Conservation (phyloP, 2,113 vertebrate genomes). For the Sinocyclocheilus maitianheensis region DNA sequence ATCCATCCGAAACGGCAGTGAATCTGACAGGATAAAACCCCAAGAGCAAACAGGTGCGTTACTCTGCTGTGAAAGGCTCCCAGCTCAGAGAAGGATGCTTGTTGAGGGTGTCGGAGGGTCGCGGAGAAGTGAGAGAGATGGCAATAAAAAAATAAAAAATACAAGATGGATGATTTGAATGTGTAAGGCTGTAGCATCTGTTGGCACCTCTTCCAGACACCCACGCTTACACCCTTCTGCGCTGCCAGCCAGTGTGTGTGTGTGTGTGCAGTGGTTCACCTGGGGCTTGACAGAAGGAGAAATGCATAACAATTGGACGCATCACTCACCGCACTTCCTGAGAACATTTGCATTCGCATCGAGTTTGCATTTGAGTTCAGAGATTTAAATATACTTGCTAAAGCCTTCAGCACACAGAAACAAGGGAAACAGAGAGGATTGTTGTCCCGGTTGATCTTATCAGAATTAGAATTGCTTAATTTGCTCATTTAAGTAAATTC, state of each 20-base stretch:
- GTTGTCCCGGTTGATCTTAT: background rate
- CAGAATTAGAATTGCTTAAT: background rate
- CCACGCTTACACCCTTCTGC: conserved; percentile 51
- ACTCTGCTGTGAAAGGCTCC: conserved; percentile 53
- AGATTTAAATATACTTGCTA: conserved; percentile 19
- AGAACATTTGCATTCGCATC: conserved; percentile 35
- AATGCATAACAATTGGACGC: conserved; percentile 27
- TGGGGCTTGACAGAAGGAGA: conserved; percentile 27
- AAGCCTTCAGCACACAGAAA: background rate
- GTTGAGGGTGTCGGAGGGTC: conserved; percentile 55
- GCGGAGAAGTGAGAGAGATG: conserved; percentile 40
- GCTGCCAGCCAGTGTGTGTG: conserved; percentile 39
- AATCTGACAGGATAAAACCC: conserved; percentile 40
- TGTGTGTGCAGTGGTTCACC: conserved; percentile 11
- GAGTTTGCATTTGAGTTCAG: conserved; percentile 14
- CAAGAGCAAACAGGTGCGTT: conserved; percentile 58
- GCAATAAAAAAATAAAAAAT: conserved; percentile 48
- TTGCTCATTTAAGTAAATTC: background rate
- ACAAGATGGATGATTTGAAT: conserved; percentile 57
- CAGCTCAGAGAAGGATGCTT: conserved; percentile 44
- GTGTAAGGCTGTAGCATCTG: conserved; percentile 41
- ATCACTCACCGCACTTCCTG: conserved; percentile 19
- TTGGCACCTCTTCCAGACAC: conserved; percentile 47
- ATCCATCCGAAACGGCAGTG: conserved; percentile 10
- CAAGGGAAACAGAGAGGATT: background rate